Evolutionary conservation across 2,888 invertebrate genomes (phyloP).

Genomic region (Troides oblongomaculatus): DNA sequence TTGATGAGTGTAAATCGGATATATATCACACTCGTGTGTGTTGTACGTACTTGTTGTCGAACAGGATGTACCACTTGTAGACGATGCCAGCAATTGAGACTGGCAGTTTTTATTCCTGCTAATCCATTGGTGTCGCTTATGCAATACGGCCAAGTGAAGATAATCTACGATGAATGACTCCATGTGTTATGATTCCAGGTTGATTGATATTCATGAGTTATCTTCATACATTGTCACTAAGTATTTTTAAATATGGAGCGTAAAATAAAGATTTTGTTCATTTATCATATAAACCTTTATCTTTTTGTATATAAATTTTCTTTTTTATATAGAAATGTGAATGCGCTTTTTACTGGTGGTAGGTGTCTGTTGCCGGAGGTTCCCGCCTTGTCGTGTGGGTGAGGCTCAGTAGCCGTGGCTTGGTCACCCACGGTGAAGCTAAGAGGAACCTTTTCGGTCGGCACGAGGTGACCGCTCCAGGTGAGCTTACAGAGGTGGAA

Average conservation of each 20-base stretch:
- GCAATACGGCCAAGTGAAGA: conserved; percentile 1
- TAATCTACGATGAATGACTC: background rate
- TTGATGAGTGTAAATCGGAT: conserved; percentile 6
- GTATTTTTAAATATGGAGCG: background rate
- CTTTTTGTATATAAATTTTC: no score
- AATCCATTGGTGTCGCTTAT: conserved; percentile 17
- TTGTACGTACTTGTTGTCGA: conserved; percentile 13
- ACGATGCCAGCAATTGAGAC: conserved; percentile 19
- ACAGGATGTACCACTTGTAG: conserved; percentile 27
- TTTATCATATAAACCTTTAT: no score
- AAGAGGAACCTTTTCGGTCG: no score
- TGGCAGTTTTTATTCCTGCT: conserved; percentile 22
- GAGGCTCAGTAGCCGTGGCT: no score
- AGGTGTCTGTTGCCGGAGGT: no score
- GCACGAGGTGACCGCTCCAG: no score
- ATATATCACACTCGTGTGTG: conserved; percentile 3
- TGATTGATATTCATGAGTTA: background rate
- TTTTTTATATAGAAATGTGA: no score
- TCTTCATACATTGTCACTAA: background rate
- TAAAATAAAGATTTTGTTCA: background rate
- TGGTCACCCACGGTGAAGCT: no score
- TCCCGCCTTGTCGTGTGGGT: no score
- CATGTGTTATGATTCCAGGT: no score
- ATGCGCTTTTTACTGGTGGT: no score
- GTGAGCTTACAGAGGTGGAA: no score